Evolutionary conservation across 2,797 vertebrate genomes (phyloP).

Genomic region (Holocentrus rufus): DNA sequence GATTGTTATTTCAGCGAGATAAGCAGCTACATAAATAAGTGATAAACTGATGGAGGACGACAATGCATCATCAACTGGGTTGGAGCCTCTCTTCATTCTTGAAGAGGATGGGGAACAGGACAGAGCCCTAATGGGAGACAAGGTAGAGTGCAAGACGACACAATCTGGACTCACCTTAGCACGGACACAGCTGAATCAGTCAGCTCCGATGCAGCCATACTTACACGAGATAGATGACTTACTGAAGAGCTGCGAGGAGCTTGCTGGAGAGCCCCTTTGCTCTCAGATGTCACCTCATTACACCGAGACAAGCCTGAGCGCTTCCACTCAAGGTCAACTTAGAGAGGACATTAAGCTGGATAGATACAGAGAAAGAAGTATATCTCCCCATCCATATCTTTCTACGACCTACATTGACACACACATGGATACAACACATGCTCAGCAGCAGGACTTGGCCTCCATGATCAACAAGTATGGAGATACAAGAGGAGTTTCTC

Average conservation of each 20-base stretch:
- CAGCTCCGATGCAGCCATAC: constrained; percentile 83
- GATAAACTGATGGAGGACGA: constrained; percentile 68
- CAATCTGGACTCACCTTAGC: constrained; percentile 37
- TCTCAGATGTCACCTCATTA: constrained; percentile 44
- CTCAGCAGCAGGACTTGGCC: background rate
- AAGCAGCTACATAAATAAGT: constrained; percentile 6
- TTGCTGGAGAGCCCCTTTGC: constrained; percentile 56
- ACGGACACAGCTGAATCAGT: constrained; percentile 32
- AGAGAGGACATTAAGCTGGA: constrained; percentile 28
- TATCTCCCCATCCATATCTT: constrained; percentile 39
- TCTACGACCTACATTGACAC: constrained; percentile 71
- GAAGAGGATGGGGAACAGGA: constrained; percentile 68
- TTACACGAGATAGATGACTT: constrained; percentile 84
- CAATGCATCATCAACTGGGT: constrained; percentile 42
- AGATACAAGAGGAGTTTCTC: background rate
- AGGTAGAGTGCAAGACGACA: constrained; percentile 30
- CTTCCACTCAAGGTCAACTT: constrained; percentile 18
- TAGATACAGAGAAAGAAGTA: constrained; percentile 30
- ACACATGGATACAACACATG: constrained; percentile 43
- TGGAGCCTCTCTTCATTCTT: constrained; percentile 73
- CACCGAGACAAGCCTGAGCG: constrained; percentile 28
- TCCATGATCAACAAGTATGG: constrained; percentile 21
- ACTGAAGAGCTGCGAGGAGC: constrained; percentile 81
- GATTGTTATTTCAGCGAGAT: background rate
- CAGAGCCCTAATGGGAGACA: constrained; percentile 57